Evolutionary conservation across 1,140 invertebrate species (phyloP), one percentile per base, ranked within the genome.

Genomic region (Neuroterus valhalla): DNA sequence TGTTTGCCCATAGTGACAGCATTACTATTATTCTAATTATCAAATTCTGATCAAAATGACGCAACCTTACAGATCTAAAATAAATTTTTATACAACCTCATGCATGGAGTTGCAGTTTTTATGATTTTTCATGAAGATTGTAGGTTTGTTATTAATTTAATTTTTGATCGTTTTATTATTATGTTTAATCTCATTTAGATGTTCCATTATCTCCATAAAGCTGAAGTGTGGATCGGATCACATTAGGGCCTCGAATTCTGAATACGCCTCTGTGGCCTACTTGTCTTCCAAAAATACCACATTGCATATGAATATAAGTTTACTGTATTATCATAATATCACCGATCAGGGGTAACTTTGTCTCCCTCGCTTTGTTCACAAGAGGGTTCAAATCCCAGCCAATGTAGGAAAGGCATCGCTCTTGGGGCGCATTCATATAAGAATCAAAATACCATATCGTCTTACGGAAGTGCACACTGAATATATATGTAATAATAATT

Each of bases 251-350:
- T 78, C 74, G 55, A 62, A 62, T 62, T 62, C 55, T 23, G 55
- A 14, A 62, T 62, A 62, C 55, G 71, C 74, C 75, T 73, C 74
- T 46, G 43, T 52, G 42, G 73, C 31, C 75, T 71, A 77, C 78
- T 76, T 73, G 74, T 78, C 74, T 76, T 75, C 68, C 66, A 77
- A 78, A 74, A 80, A 75, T 77, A 83, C 81, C 85, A 82, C 69
- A 81, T 80, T 83, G 83, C 83, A 81, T 86, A 88, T 86, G 85
- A 88, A 88, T 88, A 86, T 84, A 85, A 86, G 81, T 88, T 62
- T 62, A 62, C 55, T 62, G 81, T 84, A 88, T 88, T 88, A 88
- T 86, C 85, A 87, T 88, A 86, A 88, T 88, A 84, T 81, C 75
- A 46, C 55, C 26, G 26, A 67, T 66, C 45, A 69, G 71, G 81